Evolutionary conservation across 2,113 vertebrate species (phyloP), one percentile per base, ranked within the genome.

Genomic region (Myanophis thanlyinensis): DNA sequence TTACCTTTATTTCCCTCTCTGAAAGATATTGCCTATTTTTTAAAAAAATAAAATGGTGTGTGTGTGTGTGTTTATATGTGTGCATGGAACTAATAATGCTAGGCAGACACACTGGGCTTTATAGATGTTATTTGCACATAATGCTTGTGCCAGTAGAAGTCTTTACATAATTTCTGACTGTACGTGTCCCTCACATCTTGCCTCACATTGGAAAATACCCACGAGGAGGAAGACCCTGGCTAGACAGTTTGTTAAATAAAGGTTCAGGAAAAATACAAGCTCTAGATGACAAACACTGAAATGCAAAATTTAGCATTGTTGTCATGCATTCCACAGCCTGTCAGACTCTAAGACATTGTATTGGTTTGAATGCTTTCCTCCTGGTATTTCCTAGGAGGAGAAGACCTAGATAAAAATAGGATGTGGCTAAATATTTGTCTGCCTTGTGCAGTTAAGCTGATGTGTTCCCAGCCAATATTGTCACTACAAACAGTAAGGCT

Each of bases 341-440:
- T 0, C 40, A 54, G 59, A 13, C 18, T 44, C 47, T 8, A 22
- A 15, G 1, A 47, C 25, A 23, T 18, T 2, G 0, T 46, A 20
- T 30, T 92, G 49, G 2, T 20, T 44, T 5, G 67, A 20, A 12
- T 88, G 10, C 4, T 5, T 2, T n/a, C 7, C 9, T 23, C 44
- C 13, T 0, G 0, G 15, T 1, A 13, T 5, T 1, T 53, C 93
- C 53, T 30, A 73, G 1, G 56, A 10, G 94, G 89, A 56, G 23
- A 15, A 44, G 53, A 48, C 20, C 47, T 90, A 47, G 35, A 59
- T 88, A 88, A 94, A 94, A 92, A 86, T 51, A 92, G 91, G 56
- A 94, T 35, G 56, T 85, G 53, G 87, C 56, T 67, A 86, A 44
- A 11, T 80, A 46, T 48, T 67, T 46, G 40, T 53, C 22, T 92